Evolutionary conservation across 2,113 vertebrate species (phyloP), one percentile per base, ranked within the genome.

Genomic region (Microtus ochrogaster): DNA sequence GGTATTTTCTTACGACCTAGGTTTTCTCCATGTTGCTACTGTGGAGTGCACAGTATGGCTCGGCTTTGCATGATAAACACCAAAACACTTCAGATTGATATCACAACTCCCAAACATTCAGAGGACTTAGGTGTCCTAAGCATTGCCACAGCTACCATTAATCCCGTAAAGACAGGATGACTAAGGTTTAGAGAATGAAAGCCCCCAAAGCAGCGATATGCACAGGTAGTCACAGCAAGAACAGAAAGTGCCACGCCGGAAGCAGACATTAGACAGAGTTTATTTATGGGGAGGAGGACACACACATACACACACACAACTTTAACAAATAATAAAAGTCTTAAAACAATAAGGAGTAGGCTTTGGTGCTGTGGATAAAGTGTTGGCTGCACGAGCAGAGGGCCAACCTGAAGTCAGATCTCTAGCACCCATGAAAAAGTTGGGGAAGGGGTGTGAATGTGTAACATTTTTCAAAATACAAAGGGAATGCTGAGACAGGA

Each of bases 101-200:
- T 55, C 84, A 9, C 0, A 5, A 58, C n/a, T 63, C n/a, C 39
- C 39, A 19, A 77, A 89, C 44, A 55, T 41, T 88, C 63, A 3
- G 52, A 92, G 90, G 86, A 87, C 70, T 79, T 52, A 86, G 21
- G 28, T 72, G 83, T 91, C 41, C 74, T 44, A 66, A 70, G 73
- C 28, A 63, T 66, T 39, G 22, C 65, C 44, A 30, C 65, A 17
- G 41, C 58, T 47, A 91, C 73, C 61, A 89, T 22, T 65, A 68
- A 96, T 76, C 82, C 68, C 89, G 82, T 2, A 24, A 81, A 92
- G 52, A 65, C 7, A 74, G 86, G 44, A 66, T 16, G 36, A 58
- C 44, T 84, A 30, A 36, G 21, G 81, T 3, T 52, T 33, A 66
- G 81, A 87, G 68, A 87, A 88, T 4, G 30, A 36, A 66, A 44